phyloP scores from a whole-genome alignment of 2,797 vertebrate genomes.

The Trematomus bernacchii region DNA sequence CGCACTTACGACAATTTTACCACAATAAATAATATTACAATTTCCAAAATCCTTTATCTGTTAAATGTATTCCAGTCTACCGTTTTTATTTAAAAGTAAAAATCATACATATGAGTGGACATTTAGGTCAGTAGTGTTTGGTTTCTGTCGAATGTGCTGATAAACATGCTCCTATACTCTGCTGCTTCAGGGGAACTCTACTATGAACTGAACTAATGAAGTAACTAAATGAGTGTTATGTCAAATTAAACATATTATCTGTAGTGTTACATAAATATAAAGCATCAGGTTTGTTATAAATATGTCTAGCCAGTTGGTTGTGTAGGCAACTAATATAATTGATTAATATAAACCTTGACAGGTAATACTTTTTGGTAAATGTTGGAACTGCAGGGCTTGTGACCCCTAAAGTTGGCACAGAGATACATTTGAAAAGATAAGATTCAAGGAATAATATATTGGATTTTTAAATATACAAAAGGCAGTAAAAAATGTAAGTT shows the following conservation, averaged over 20 bases:
- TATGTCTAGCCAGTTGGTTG: too few species aligned
- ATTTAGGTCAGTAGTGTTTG: neutral
- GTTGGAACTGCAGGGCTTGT: too few species aligned
- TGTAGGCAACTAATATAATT: too few species aligned
- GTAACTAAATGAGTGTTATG: neutral
- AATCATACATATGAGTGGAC: too few species aligned
- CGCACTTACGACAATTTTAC: constrained; percentile 46
- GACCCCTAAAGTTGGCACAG: too few species aligned
- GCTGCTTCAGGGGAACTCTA: neutral
- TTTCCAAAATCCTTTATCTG: accelerated
- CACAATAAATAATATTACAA: accelerated
- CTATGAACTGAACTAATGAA: neutral
- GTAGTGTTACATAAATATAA: neutral
- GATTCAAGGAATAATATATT: too few species aligned
- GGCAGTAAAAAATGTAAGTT: neutral
- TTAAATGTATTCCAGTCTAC: accelerated
- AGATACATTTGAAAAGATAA: too few species aligned
- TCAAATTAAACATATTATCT: neutral
- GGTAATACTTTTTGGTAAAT: too few species aligned
- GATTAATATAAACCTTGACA: too few species aligned
- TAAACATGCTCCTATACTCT: neutral
- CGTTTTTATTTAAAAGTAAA: neutral
- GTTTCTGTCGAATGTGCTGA: constrained; percentile 26
- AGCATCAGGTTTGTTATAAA: too few species aligned
- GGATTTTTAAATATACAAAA: neutral